Conservation (phyloP, 2,797 vertebrate genomes). For the Arremon brunneinucha region DNA sequence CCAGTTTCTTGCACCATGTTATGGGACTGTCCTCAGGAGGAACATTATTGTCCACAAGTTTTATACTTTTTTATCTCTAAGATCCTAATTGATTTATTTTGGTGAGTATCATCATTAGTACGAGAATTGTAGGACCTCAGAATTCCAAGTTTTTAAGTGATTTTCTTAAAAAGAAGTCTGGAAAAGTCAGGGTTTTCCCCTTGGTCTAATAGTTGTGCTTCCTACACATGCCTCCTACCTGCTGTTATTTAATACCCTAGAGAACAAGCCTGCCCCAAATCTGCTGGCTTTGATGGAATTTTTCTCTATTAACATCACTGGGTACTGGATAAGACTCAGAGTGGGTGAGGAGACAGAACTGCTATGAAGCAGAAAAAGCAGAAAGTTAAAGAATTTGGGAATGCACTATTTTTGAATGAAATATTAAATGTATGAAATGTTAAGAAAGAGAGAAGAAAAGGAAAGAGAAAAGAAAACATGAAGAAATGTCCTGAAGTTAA, state of each 20-base stretch:
- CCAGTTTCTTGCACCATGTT: neutral
- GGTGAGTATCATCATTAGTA: neutral
- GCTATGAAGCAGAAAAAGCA: neutral
- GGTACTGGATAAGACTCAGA: neutral
- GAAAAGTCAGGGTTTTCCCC: neutral
- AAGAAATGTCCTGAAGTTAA: neutral
- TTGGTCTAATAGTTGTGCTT: neutral
- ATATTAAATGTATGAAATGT: constrained; percentile 2
- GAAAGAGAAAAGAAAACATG: neutral
- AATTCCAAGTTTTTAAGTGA: neutral
- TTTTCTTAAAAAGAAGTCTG: neutral
- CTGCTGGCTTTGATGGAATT: neutral
- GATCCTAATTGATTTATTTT: neutral
- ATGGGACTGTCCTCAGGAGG: neutral
- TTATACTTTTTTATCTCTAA: neutral
- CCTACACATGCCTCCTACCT: neutral
- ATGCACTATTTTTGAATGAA: constrained; percentile 8
- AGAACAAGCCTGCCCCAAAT: neutral
- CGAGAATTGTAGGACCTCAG: neutral
- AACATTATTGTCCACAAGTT: neutral
- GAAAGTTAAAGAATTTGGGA: neutral
- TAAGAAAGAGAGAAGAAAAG: neutral
- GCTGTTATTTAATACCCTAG: neutral
- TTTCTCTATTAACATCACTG: neutral
- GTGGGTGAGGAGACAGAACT: neutral